These are phyloP conservation scores for Ispidina picta DNA, from an alignment of 2,797 vertebrate genomes.

Conservation along the genomic window DNA sequence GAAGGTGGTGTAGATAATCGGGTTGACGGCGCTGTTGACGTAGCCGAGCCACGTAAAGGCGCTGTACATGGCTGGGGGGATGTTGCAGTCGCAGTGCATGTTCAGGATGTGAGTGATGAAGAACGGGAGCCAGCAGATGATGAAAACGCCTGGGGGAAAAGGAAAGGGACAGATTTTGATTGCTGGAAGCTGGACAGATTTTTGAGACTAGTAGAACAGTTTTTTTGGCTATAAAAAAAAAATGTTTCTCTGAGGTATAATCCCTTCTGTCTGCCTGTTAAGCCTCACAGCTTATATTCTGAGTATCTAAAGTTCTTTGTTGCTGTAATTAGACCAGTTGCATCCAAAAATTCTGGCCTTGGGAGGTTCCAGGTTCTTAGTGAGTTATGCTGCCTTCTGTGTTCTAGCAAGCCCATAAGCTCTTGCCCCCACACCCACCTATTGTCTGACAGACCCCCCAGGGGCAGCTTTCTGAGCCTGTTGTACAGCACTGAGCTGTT, in stretches of 20 bases:
- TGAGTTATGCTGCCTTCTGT: neutral
- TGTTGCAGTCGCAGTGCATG: slow-evolving; percentile 93
- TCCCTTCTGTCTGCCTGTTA: neutral
- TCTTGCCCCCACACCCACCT: neutral
- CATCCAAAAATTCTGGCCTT: neutral
- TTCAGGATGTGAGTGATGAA: slow-evolving; percentile 99
- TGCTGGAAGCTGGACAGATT: neutral
- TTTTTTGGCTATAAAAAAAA: neutral
- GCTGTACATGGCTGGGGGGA: slow-evolving; percentile 92
- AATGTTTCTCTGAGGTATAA: neutral
- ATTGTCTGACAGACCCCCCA: neutral
- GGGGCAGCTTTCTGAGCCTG: neutral
- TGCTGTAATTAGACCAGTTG: neutral
- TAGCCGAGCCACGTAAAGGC: slow-evolving; percentile 98
- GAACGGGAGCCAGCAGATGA: slow-evolving; percentile 99
- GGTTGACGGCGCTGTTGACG: slow-evolving; percentile 97
- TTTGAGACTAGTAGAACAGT: neutral
- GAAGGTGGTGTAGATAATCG: slow-evolving; percentile 99
- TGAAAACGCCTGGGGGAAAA: slow-evolving; percentile 90
- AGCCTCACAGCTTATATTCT: neutral
- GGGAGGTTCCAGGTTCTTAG: neutral
- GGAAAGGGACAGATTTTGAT: neutral
- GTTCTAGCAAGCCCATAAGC: neutral
- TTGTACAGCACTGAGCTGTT: neutral
- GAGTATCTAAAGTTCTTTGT: neutral